phyloP scores from a whole-genome alignment of 2,888 invertebrate species.

The Augochlorella aurata region DNA sequence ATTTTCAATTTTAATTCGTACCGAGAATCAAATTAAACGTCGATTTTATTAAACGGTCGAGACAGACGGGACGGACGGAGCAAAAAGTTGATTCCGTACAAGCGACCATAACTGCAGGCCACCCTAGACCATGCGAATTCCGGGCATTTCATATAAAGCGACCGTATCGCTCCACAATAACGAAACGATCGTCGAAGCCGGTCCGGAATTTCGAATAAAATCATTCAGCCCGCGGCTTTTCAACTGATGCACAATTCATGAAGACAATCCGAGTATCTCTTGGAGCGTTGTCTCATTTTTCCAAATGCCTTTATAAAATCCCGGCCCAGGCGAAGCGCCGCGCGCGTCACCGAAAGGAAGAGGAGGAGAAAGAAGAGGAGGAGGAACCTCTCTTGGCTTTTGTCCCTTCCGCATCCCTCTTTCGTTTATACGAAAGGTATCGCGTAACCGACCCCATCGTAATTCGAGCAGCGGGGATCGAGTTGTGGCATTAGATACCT shows the following conservation, averaged over 20 bases:
- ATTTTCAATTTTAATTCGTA: background rate
- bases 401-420: conserved; percentile 35
- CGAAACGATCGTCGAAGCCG: conserved; percentile 47
- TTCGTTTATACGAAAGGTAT: conserved; percentile 54
- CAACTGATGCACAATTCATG: conserved; percentile 68
- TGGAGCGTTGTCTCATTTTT: conserved; percentile 66
- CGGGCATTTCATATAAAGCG: background rate
- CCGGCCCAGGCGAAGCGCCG: conserved; percentile 32
- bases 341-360: conserved; percentile 22
- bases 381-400: conserved; percentile 33
- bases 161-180: conserved; percentile 45
- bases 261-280: conserved; percentile 56
- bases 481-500: conserved; percentile 61
- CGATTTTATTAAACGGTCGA: background rate
- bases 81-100: background rate
- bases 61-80: background rate
- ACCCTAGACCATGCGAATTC: background rate
- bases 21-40: background rate
- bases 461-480: conserved; percentile 65
- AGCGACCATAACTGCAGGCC: background rate
- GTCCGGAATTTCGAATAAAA: conserved; percentile 57
- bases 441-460: conserved; percentile 62
- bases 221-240: conserved; percentile 47
- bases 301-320: conserved; percentile 64
- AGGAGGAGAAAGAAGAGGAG: too few relatives aligned